These are phyloP conservation scores for Drosophila ochracea DNA, from an alignment of 2,888 invertebrate genomes.

Conservation along the genomic window DNA sequence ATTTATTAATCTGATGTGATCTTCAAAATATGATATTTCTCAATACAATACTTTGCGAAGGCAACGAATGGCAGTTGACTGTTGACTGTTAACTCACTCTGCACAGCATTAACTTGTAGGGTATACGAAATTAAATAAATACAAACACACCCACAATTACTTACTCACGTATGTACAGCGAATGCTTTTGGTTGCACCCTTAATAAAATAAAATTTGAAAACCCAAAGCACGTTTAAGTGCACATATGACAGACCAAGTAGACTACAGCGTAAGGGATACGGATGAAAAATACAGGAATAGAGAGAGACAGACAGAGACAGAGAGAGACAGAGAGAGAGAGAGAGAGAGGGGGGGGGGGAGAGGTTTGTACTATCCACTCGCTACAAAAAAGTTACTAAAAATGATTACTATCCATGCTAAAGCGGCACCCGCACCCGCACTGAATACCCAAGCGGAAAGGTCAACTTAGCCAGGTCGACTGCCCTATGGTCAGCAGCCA, in stretches of 20 bases:
- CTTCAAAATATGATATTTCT: background rate
- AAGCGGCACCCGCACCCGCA: slow-evolving; percentile 2
- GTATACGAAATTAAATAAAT: slow-evolving; percentile 26
- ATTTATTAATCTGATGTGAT: background rate
- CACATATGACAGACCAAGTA: slow-evolving; percentile 43
- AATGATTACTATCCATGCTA: slow-evolving; percentile 66
- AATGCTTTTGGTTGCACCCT: slow-evolving; percentile 52
- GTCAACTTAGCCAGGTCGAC: slow-evolving; percentile 14
- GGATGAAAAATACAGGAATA: background rate
- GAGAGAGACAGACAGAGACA: background rate
- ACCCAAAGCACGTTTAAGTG: slow-evolving; percentile 72
- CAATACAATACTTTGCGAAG: background rate
- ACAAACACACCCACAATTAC: slow-evolving; percentile 5
- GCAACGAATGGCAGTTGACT: background rate
- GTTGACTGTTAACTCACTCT: background rate
- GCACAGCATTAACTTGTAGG: slow-evolving; percentile 27
- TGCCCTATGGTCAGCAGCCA: slow-evolving; percentile 23
- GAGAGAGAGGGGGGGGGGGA: background rate
- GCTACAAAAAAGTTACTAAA: slow-evolving; percentile 68
- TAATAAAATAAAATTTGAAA: slow-evolving; percentile 67
- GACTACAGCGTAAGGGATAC: background rate
- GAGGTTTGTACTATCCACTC: slow-evolving; percentile 9
- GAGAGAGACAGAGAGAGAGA: background rate
- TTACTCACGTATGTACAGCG: slow-evolving; percentile 22
- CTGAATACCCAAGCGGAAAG: slow-evolving; percentile 24